Conservation (phyloP, 2,888 invertebrate genomes). For the Lydus trimaculatus region DNA sequence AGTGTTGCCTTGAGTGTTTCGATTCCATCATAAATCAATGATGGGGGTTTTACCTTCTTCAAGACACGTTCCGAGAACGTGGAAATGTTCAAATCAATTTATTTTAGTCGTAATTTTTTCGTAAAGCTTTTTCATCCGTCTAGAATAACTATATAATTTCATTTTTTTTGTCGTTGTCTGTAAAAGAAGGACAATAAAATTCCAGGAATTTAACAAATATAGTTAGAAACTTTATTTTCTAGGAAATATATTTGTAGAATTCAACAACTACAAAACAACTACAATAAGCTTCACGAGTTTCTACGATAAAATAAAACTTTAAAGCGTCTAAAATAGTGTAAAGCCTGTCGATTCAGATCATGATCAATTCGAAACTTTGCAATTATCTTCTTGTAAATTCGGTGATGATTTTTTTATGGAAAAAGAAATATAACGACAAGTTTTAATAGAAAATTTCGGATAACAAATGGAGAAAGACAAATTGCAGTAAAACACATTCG, state of each 20-base stretch:
- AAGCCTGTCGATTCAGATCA: neutral
- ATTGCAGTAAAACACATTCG: neutral
- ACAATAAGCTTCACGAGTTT: neutral
- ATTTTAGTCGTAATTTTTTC: neutral
- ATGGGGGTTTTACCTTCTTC: neutral
- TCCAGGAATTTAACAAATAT: too few species aligned
- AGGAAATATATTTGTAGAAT: neutral
- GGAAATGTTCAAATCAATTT: conserved; percentile 1
- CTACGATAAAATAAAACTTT: neutral
- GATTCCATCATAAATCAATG: neutral
- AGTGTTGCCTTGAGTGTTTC: neutral
- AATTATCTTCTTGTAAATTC: neutral
- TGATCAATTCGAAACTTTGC: neutral
- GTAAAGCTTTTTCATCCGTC: neutral
- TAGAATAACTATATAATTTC: neutral
- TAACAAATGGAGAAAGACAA: neutral
- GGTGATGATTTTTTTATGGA: neutral
- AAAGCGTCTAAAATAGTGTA: too few species aligned
- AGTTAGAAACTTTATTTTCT: neutral
- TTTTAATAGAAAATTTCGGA: neutral
- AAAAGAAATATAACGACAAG: too few species aligned
- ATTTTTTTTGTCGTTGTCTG: neutral
- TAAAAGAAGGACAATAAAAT: neutral
- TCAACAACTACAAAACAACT: neutral
- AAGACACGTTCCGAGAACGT: neutral